phyloP scores from a whole-genome alignment of 2,888 invertebrate species.

The Rotaria magnacalcarata region DNA sequence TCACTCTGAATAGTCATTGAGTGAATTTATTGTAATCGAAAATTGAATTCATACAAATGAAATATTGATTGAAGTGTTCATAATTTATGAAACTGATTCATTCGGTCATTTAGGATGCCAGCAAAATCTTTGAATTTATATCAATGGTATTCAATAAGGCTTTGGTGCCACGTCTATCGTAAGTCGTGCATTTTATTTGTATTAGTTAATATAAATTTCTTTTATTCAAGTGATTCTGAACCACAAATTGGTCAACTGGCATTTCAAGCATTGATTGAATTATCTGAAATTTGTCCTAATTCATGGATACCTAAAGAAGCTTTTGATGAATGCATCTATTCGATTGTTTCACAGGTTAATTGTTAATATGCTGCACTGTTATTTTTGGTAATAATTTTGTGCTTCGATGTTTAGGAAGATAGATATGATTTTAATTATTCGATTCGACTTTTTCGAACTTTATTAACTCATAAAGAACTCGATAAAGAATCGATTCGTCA shows the following conservation, averaged over 20 bases:
- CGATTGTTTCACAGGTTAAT: background rate
- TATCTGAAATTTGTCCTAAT: slow-evolving; percentile 10
- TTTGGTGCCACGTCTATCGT: background rate
- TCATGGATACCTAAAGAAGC: background rate
- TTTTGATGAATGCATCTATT: slow-evolving; percentile 10
- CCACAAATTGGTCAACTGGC: background rate
- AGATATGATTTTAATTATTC: background rate
- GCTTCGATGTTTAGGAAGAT: background rate
- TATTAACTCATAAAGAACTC: background rate
- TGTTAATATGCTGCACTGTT: too few relatives aligned
- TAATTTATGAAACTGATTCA: too few relatives aligned
- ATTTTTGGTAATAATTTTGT: background rate
- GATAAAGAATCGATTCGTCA: background rate
- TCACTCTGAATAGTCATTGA: too few relatives aligned
- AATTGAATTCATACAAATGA: too few relatives aligned
- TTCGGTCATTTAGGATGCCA: background rate
- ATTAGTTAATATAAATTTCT: background rate
- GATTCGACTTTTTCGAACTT: background rate
- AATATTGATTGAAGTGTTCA: too few relatives aligned
- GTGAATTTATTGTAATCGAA: too few relatives aligned
- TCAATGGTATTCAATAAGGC: background rate
- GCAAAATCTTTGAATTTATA: background rate
- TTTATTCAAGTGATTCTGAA: background rate
- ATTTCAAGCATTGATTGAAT: background rate
- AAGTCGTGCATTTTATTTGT: background rate